Conservation (phyloP, 2,113 vertebrate genomes). For the Danionella cerebrum region DNA sequence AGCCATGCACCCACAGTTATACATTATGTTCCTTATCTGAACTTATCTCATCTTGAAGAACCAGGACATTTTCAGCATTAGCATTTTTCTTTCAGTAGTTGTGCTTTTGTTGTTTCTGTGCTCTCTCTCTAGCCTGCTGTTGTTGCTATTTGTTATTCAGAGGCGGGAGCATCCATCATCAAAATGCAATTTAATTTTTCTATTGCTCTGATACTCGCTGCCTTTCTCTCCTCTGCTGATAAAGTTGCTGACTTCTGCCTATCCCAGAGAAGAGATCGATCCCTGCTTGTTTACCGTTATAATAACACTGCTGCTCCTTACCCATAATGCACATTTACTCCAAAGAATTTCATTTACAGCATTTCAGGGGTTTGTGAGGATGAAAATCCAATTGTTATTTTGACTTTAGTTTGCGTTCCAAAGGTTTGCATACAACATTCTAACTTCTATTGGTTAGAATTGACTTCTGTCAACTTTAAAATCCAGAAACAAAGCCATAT, state of each 20-base stretch:
- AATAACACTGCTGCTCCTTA: constrained; percentile 43
- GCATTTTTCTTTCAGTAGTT: neutral
- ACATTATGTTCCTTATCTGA: neutral
- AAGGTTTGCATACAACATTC: neutral
- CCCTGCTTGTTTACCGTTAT: constrained; percentile 61
- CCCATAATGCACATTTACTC: constrained; percentile 42
- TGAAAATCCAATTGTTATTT: neutral
- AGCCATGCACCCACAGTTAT: too few relatives aligned
- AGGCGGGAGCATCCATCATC: constrained; percentile 71
- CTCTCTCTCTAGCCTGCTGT: constrained; percentile 18
- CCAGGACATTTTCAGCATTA: neutral
- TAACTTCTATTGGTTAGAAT: too few relatives aligned
- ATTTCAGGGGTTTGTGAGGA: neutral
- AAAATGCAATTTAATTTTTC: constrained; percentile 66
- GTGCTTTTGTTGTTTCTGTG: neutral
- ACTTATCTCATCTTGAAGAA: too few relatives aligned
- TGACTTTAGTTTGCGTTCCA: neutral
- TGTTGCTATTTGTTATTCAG: constrained; percentile 54
- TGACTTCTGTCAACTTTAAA: too few relatives aligned
- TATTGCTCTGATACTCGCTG: constrained; percentile 41
- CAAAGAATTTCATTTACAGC: constrained; percentile 52
- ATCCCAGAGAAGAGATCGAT: constrained; percentile 61
- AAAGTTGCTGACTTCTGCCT: constrained; percentile 70
- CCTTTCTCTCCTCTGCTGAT: constrained; percentile 50
- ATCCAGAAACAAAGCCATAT: too few relatives aligned